phyloP scores from a whole-genome alignment of 30 jellyfish, hydroid and myxozoan genomes.

The Aurelia sp. region DNA sequence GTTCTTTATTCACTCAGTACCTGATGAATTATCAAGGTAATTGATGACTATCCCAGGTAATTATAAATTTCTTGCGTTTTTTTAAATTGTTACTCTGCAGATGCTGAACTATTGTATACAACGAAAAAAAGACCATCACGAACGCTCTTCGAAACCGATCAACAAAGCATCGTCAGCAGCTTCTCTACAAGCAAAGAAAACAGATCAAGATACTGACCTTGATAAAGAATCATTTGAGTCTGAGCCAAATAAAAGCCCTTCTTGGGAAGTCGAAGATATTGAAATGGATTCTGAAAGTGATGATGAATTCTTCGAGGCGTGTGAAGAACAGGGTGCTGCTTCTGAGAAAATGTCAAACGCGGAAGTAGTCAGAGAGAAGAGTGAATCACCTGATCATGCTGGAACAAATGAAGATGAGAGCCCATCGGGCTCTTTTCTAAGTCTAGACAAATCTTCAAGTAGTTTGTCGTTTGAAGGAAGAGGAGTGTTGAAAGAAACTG shows the following conservation, averaged over 20 bases:
- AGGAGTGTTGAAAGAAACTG: constrained; percentile 86
- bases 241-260: background rate
- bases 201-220: background rate
- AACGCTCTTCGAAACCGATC: constrained; percentile 50
- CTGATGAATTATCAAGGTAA: no score
- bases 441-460: background rate
- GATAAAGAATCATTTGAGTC: background rate
- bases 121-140: constrained; percentile 48
- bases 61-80: no score
- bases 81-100: constrained; percentile 12
- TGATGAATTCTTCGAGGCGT: constrained; percentile 92
- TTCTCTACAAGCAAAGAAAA: background rate
- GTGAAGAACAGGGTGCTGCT: constrained; percentile 58
- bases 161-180: constrained; percentile 12
- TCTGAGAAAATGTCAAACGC: constrained; percentile 3
- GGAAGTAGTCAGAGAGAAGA: constrained; percentile 3
- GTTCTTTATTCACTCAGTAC: no score
- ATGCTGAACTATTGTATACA: constrained; percentile 89
- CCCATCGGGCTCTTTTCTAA: constrained; percentile 61
- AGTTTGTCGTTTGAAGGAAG: constrained; percentile 27
- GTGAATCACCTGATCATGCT: background rate
- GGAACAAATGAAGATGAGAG: constrained; percentile 11
- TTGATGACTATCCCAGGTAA: no score
- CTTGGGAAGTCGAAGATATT: constrained; percentile 31
- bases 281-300: constrained; percentile 72